Percentiles rank a stretch among this genome's conserved stretches.
Conservation (phyloP, 2,113 vertebrate species). For the Pygoscelis adeliae region DNA sequence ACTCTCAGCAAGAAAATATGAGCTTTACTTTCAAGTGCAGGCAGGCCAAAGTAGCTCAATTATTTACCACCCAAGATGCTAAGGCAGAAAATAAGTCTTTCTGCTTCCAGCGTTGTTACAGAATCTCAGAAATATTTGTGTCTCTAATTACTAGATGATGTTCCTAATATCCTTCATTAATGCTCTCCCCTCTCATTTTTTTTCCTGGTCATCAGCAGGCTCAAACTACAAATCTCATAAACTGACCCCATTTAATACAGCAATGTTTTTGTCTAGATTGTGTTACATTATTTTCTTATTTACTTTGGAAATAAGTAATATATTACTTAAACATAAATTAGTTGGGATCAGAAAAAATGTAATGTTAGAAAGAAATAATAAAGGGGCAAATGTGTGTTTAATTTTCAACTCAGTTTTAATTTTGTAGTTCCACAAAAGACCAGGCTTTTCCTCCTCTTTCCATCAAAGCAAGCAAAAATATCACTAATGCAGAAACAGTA, state of each 20-base stretch:
- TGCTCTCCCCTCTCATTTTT: background rate
- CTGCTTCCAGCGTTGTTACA: background rate
- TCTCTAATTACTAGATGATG: background rate
- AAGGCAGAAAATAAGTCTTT: background rate
- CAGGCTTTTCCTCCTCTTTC: background rate
- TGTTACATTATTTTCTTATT: background rate
- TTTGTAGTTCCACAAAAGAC: background rate
- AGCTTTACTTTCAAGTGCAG: background rate
- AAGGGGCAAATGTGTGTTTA: background rate
- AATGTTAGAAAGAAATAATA: background rate
- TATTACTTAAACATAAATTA: background rate
- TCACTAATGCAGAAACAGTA: background rate
- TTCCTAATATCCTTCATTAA: background rate
- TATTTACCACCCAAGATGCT: slow-evolving; percentile 32
- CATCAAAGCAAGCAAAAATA: background rate
- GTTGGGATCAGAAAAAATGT: background rate
- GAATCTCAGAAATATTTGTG: background rate
- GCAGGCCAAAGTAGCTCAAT: slow-evolving; percentile 1
- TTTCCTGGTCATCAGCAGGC: background rate
- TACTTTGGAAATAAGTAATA: background rate
- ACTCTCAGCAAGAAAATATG: slow-evolving; percentile 7
- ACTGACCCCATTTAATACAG: background rate
- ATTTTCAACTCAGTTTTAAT: slow-evolving; percentile 1
- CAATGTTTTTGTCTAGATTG: background rate
- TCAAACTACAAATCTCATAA: background rate